A percentile compares a stretch with the other conserved stretches of the same genome.
Conservation (phyloP, 2,888 invertebrate genomes). For the Brassicogethes aeneus region DNA sequence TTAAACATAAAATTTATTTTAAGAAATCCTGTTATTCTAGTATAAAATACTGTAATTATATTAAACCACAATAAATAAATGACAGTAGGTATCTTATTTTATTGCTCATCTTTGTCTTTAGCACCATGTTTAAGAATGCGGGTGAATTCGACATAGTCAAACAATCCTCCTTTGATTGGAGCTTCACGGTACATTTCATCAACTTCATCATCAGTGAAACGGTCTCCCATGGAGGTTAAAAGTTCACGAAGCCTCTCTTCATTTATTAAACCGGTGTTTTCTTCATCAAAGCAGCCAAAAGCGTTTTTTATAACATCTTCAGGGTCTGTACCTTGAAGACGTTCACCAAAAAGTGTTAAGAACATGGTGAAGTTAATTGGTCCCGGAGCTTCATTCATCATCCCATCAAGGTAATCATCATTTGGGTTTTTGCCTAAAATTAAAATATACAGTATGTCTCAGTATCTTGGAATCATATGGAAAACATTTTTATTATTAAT, state of each 20-base stretch:
- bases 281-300: constrained; percentile 98
- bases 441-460: too few species aligned
- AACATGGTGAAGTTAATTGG: constrained; percentile 99
- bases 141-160: constrained; percentile 98
- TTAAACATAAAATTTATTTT: too few species aligned
- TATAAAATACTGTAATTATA: too few species aligned
- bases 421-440: constrained; percentile 67
- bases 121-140: constrained; percentile 98
- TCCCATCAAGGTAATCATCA: constrained; percentile 90
- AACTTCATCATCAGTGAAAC: constrained; percentile 94
- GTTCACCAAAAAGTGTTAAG: constrained; percentile 94
- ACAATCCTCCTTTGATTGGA: constrained; percentile 88
- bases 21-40: too few species aligned
- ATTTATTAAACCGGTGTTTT: constrained; percentile 83
- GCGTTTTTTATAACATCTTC: constrained; percentile 99
- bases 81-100: too few species aligned
- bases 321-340: constrained; percentile 96
- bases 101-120: constrained; percentile 87
- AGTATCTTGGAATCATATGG: too few species aligned
- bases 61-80: too few species aligned
- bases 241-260: constrained; percentile 93
- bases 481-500: too few species aligned
- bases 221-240: constrained; percentile 94
- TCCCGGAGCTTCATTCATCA: constrained; percentile 99
- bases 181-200: constrained; percentile 99